Conservation (phyloP, 2,888 invertebrate genomes). For the Gastrophysa polygoni region DNA sequence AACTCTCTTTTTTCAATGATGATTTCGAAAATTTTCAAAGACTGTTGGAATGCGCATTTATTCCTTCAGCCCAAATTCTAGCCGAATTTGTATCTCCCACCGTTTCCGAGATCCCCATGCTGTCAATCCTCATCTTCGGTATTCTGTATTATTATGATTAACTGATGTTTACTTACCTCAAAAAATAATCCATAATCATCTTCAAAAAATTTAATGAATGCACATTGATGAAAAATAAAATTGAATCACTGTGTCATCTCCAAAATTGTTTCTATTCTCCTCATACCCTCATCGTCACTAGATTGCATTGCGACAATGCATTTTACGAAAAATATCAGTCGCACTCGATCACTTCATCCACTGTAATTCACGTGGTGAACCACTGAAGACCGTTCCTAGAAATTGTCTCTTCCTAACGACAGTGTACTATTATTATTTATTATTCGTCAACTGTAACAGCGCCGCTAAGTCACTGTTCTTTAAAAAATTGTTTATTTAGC, state of each 20-base stretch:
- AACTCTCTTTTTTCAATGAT: too few species aligned
- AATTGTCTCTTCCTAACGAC: background rate
- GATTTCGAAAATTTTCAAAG: too few species aligned
- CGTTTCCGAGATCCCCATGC: too few species aligned
- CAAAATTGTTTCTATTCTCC: background rate
- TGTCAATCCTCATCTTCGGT: too few species aligned
- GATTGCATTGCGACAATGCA: background rate
- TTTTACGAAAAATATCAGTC: background rate
- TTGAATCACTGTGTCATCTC: background rate
- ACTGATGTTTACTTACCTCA: constrained; percentile 19
- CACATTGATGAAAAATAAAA: constrained; percentile 1
- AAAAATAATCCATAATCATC: constrained; percentile 19
- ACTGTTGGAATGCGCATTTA: too few species aligned
- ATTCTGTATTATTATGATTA: too few species aligned
- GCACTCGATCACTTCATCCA: background rate
- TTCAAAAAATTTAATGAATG: constrained; percentile 6
- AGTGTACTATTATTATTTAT: background rate
- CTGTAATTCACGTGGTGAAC: background rate
- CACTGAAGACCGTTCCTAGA: background rate
- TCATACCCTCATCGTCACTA: background rate
- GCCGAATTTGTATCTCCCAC: too few species aligned
- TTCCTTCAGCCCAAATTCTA: too few species aligned
- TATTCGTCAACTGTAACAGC: constrained; percentile 26
- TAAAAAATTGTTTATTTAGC: constrained; percentile 24
- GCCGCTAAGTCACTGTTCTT: constrained; percentile 32